These are phyloP conservation scores for Encarsia formosa DNA, from an alignment of 2,888 invertebrate genomes.

Conservation along the genomic window DNA sequence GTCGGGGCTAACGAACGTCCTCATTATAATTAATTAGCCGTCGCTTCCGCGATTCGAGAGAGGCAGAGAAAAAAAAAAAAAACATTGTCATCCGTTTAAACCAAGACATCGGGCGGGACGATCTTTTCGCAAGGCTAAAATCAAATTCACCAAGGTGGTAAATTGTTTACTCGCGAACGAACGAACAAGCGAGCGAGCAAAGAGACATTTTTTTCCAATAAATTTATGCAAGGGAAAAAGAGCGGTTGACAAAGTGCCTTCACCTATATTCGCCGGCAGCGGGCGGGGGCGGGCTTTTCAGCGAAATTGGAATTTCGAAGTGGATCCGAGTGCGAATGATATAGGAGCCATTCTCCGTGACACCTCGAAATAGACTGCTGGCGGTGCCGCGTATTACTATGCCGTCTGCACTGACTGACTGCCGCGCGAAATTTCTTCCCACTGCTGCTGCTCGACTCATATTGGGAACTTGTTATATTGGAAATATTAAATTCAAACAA, in stretches of 20 bases:
- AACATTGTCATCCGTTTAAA: no score
- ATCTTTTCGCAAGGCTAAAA: constrained; percentile 30
- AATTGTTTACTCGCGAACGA: no score
- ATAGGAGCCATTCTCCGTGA: constrained; percentile 45
- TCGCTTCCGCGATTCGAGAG: constrained; percentile 30
- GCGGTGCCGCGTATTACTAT: constrained; percentile 39
- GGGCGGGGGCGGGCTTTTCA: constrained; percentile 21
- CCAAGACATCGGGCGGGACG: constrained; percentile 29
- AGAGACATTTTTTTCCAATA: neutral
- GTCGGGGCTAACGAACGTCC: constrained; percentile 29
- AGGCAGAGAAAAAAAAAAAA: constrained; percentile 10
- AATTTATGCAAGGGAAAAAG: neutral
- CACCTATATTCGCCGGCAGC: constrained; percentile 17
- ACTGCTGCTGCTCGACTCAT: no score
- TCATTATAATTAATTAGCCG: constrained; percentile 43
- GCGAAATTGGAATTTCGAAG: constrained; percentile 45
- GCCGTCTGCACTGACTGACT: constrained; percentile 24
- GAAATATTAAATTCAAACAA: constrained; percentile 32
- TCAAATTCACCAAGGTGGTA: no score
- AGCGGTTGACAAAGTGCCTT: constrained; percentile 23
- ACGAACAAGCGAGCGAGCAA: neutral
- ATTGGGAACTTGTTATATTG: constrained; percentile 33
- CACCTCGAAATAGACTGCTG: constrained; percentile 45
- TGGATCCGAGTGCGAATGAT: constrained; percentile 40
- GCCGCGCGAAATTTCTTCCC: constrained; percentile 33